Conservation (phyloP, 1,140 invertebrate species). For the Campodea augens region DNA sequence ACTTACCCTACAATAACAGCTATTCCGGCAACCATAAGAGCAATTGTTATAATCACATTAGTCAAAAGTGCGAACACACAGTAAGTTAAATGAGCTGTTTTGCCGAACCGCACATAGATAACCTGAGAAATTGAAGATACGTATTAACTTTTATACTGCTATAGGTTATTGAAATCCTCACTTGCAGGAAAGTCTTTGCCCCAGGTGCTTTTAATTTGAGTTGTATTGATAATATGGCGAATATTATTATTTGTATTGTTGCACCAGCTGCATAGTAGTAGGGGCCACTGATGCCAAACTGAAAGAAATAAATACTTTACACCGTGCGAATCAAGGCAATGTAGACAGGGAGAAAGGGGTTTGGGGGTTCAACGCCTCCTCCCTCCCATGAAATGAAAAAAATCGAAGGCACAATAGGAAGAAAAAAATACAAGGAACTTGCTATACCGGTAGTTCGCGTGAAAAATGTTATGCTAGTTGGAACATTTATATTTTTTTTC, state of each 20-base stretch:
- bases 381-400: too few species aligned
- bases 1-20: slow-evolving; percentile 11
- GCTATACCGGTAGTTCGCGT: too few species aligned
- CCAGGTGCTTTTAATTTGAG: slow-evolving; percentile 24
- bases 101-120: neutral
- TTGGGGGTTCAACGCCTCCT: too few species aligned
- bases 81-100: slow-evolving; percentile 15
- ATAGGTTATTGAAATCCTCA: slow-evolving; percentile 23
- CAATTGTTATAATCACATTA: slow-evolving; percentile 24
- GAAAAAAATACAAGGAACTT: too few species aligned
- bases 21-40: slow-evolving; percentile 22
- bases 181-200: slow-evolving; percentile 25
- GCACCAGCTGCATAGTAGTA: slow-evolving; percentile 28
- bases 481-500: too few species aligned
- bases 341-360: too few species aligned
- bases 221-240: slow-evolving; percentile 24
- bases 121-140: neutral
- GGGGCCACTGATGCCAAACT: slow-evolving; percentile 25
- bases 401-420: too few species aligned
- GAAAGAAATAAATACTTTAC: too few species aligned
- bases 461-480: too few species aligned
- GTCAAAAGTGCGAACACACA: slow-evolving; percentile 23
- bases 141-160: slow-evolving; percentile 6
- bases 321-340: too few species aligned
- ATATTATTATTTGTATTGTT: slow-evolving; percentile 24